Evolutionary conservation across 1,140 invertebrate genomes (phyloP).

Genomic region (Apolygus lucorum): DNA sequence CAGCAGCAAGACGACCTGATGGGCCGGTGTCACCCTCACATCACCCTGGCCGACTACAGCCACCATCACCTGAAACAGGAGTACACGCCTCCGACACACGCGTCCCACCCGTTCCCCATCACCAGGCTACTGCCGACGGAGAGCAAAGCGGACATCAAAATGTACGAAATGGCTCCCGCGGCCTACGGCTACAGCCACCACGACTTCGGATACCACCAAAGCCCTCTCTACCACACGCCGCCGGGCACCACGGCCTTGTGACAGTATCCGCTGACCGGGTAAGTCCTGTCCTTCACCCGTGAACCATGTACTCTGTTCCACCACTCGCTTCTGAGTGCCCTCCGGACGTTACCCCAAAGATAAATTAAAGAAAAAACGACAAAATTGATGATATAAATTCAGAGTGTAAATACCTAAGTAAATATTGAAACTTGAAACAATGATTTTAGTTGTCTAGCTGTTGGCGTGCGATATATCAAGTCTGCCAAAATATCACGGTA

Average conservation of each 20-base stretch:
- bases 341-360: too few species aligned
- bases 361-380: too few species aligned
- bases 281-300: slow-evolving; percentile 1
- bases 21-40: slow-evolving; percentile 48
- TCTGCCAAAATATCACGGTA: too few species aligned
- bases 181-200: slow-evolving; percentile 46
- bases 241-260: slow-evolving; percentile 48
- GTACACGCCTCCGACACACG: slow-evolving; percentile 67
- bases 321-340: background rate
- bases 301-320: background rate
- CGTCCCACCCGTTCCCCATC: slow-evolving; percentile 87
- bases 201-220: slow-evolving; percentile 74
- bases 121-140: slow-evolving; percentile 79
- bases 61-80: slow-evolving; percentile 67
- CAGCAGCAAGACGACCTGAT: slow-evolving; percentile 54
- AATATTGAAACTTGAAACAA: background rate
- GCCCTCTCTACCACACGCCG: slow-evolving; percentile 60
- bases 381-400: too few species aligned
- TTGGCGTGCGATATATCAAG: background rate
- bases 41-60: slow-evolving; percentile 45
- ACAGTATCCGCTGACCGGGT: slow-evolving; percentile 35
- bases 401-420: background rate
- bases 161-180: slow-evolving; percentile 57
- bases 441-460: background rate
- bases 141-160: slow-evolving; percentile 61